Percentiles rank a stretch among this genome's conserved stretches.
Evolutionary conservation across 2,113 vertebrate species (phyloP).

Genomic region (Coptodon bakossiorum): DNA sequence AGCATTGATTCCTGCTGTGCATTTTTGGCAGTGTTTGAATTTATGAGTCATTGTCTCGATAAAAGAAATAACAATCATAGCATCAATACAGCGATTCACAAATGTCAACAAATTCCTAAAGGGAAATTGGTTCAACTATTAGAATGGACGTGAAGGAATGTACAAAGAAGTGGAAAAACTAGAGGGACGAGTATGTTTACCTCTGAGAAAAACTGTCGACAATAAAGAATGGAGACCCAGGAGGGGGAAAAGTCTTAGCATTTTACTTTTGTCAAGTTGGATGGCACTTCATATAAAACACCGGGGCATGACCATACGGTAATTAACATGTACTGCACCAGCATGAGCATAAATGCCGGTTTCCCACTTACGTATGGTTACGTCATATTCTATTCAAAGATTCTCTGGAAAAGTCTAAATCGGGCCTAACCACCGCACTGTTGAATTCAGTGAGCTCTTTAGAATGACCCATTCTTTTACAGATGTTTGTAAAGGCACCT

Average conservation of each 20-base stretch:
- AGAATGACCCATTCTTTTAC: not conserved
- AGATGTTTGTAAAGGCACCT: not conserved
- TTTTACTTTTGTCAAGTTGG: rapidly evolving
- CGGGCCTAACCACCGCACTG: not conserved
- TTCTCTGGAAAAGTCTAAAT: not conserved
- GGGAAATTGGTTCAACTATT: not conserved
- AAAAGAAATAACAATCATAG: not conserved
- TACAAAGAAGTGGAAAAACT: not conserved
- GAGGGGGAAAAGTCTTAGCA: not conserved
- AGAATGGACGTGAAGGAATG: not conserved
- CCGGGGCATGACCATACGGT: rapidly evolving
- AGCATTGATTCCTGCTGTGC: not conserved
- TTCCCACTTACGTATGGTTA: not conserved
- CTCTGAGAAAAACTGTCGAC: not conserved
- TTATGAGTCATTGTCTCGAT: not conserved
- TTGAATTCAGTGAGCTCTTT: not conserved
- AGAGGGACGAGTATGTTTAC: not conserved
- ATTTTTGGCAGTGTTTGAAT: not conserved
- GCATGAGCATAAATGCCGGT: not conserved
- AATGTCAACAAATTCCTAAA: not conserved
- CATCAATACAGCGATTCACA: not conserved
- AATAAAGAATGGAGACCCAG: not conserved
- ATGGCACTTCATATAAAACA: not conserved
- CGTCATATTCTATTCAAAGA: not conserved
- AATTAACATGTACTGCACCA: not conserved